Evolutionary conservation across 2,113 vertebrate genomes (phyloP), one percentile per base, ranked within the genome.

Genomic region (Callocephalon fimbriatum): DNA sequence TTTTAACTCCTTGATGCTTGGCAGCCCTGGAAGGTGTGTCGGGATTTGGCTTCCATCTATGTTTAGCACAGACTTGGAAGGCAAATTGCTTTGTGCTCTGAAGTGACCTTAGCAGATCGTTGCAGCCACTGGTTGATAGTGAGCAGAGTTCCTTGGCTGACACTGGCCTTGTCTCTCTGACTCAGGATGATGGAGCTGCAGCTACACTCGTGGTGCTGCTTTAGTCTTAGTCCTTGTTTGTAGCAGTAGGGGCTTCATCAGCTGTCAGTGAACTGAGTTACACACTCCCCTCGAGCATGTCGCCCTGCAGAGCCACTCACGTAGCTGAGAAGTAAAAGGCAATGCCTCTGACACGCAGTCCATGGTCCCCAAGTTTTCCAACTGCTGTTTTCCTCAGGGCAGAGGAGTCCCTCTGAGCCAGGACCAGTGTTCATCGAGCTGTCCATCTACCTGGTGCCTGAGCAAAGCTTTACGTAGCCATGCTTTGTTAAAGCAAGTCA

Each of bases 241-340:
- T 10, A 21, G 56, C 56, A 23, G 21, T 8, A 58, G 32, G 32
- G 32, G 32, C 56, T 58, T 58, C 56, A 8, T 58, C 32, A 58
- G 32, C 56, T 15, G 8, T n/a, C 56, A 58, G 56, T 7, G 54
- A 58, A n/a, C 32, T 22, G 53, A 56, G 40, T 67, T 35, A 18
- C 6, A 42, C 61, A 16, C 25, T 53, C 45, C 68, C 20, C n/a
- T 19, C 4, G 17, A 40, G 67, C 27, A 1, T 10, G 16, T 53
- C 29, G 14, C 19, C 32, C 38, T 61, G n/a, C 10, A 9, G 12
- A 44, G 63, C 56, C 22, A 13, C 44, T 90, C 0, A 0, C 0
- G 0, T 44, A 27, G 58, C 66, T 23, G 13, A 38, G 61, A 35
- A 19, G 21, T 21, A 31, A 45, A 51, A 53, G 40, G 29, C 31